Evolutionary conservation across 1,140 invertebrate species (phyloP).

Genomic region (Ceratoteleas bidentatus): DNA sequence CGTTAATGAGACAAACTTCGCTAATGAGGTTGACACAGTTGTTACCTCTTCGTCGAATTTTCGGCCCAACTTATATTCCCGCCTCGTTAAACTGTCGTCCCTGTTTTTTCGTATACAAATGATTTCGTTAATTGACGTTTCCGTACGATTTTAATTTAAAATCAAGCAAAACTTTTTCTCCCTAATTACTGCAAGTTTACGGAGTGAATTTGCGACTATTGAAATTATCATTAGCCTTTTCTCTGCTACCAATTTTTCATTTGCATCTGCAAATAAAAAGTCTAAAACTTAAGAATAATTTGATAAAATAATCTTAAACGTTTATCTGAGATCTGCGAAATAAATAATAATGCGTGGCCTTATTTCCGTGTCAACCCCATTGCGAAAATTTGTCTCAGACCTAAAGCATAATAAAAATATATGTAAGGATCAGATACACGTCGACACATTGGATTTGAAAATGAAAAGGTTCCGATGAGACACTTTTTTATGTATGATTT

Average conservation of each 20-base stretch:
- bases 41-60: conserved; percentile 35
- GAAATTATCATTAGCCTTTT: too few relatives aligned
- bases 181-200: too few relatives aligned
- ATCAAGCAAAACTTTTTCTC: too few relatives aligned
- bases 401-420: conserved; percentile 14
- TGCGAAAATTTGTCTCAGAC: conserved; percentile 30
- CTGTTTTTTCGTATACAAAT: not conserved
- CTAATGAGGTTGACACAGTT: conserved; percentile 53
- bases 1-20: conserved; percentile 55
- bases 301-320: not conserved
- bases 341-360: conserved; percentile 26
- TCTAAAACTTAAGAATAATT: too few relatives aligned
- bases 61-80: conserved; percentile 11
- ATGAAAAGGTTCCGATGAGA: too few relatives aligned
- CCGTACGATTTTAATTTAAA: too few relatives aligned
- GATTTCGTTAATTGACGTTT: not conserved
- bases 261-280: too few relatives aligned
- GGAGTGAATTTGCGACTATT: too few relatives aligned
- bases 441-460: too few relatives aligned
- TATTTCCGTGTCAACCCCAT: conserved; percentile 52
- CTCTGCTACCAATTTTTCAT: too few relatives aligned
- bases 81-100: not conserved
- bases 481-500: too few relatives aligned
- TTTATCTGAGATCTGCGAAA: conserved; percentile 14
- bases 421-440: conserved; percentile 11